These are phyloP conservation scores for Tetragonula clypearis DNA, from an alignment of 1,140 invertebrate genomes.

Conservation along the genomic window DNA sequence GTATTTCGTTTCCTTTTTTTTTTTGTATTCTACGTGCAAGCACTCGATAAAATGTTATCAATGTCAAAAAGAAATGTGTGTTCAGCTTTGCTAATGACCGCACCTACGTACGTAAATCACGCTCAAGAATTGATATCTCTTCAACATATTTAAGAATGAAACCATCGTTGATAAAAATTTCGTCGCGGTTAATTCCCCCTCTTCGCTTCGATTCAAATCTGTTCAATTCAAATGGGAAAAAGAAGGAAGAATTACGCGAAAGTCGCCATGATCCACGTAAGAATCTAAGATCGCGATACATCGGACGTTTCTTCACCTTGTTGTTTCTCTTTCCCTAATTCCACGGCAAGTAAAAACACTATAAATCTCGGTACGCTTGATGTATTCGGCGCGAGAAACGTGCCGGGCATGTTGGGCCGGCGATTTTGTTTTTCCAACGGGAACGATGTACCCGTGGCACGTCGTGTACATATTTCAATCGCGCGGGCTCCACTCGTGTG, in stretches of 20 bases:
- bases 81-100: too few relatives aligned
- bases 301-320: not conserved
- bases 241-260: not conserved
- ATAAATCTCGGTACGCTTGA: conserved; percentile 51
- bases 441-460: conserved; percentile 48
- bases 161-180: too few relatives aligned
- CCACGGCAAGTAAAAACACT: conserved; percentile 35
- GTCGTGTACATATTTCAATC: conserved; percentile 59
- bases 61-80: too few relatives aligned
- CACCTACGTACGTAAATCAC: too few relatives aligned
- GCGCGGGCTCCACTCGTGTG: conserved; percentile 24
- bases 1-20: too few relatives aligned
- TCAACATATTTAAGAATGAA: too few relatives aligned
- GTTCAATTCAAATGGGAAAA: too few relatives aligned
- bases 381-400: conserved; percentile 28
- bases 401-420: conserved; percentile 5
- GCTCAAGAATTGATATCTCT: too few relatives aligned
- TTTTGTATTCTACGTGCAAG: too few relatives aligned
- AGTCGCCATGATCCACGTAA: not conserved
- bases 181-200: too few relatives aligned
- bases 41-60: too few relatives aligned
- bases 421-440: conserved; percentile 44
- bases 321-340: conserved; percentile 38
- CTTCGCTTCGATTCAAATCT: too few relatives aligned
- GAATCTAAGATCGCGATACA: not conserved